Conservation (phyloP, 2,888 invertebrate species). For the Laspeyria flexula region DNA sequence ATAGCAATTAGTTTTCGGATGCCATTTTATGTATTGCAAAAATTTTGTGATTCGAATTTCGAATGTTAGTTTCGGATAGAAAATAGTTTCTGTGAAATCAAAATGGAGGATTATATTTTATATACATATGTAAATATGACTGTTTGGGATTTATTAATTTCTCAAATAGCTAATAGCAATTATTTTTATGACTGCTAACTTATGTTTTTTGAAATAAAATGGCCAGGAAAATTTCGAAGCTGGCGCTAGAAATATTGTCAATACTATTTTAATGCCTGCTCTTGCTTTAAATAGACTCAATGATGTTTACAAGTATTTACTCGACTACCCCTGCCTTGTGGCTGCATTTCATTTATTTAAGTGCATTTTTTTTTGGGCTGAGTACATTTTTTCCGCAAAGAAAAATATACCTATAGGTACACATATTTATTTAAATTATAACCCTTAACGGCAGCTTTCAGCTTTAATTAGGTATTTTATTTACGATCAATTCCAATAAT, state of each 20-base stretch:
- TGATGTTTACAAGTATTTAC: conserved; percentile 17
- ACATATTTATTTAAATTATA: no score
- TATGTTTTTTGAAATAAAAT: not conserved
- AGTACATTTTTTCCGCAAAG: no score
- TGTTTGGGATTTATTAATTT: no score
- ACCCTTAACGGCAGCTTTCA: no score
- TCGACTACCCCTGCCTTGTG: not conserved
- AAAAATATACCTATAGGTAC: no score
- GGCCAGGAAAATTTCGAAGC: not conserved
- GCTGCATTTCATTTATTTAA: not conserved
- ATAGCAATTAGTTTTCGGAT: conserved; percentile 34
- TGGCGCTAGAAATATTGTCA: conserved; percentile 20
- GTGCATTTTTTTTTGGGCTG: not conserved
- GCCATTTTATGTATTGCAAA: conserved; percentile 16
- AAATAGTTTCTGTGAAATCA: not conserved
- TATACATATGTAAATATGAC: not conserved
- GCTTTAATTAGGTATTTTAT: no score
- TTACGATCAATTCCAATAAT: no score
- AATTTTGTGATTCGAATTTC: conserved; percentile 11
- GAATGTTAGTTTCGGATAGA: not conserved
- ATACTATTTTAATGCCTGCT: conserved; percentile 20
- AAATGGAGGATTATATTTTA: not conserved
- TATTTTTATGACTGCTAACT: not conserved
- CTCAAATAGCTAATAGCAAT: no score
- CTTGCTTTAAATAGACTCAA: conserved; percentile 19